Evolutionary conservation across 2,888 invertebrate species (phyloP).

Genomic region (Drosophila rubida): DNA sequence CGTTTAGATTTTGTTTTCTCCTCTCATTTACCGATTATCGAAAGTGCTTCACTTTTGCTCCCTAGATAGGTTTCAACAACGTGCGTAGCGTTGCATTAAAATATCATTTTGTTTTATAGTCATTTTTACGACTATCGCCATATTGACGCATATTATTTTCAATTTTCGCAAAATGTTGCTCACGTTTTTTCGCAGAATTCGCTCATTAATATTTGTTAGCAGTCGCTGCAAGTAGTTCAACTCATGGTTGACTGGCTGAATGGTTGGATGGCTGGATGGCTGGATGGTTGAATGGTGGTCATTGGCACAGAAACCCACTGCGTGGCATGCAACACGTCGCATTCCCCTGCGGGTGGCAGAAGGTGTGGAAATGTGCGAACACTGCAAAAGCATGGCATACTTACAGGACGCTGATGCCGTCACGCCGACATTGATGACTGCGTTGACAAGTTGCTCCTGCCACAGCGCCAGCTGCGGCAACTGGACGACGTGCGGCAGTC

Average conservation of each 20-base stretch:
- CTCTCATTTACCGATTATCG: not conserved
- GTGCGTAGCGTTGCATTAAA: constrained; percentile 8
- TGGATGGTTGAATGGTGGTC: constrained; percentile 42
- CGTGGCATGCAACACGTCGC: constrained; percentile 55
- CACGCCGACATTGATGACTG: constrained; percentile 76
- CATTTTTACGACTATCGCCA: constrained; percentile 34
- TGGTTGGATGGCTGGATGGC: constrained; percentile 14
- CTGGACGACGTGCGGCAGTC: constrained; percentile 59
- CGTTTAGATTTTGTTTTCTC: not conserved
- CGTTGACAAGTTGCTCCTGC: constrained; percentile 70
- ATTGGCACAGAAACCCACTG: constrained; percentile 55
- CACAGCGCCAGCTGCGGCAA: constrained; percentile 17
- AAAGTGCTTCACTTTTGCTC: not conserved
- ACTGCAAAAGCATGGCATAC: constrained; percentile 66
- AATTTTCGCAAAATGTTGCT: constrained; percentile 71
- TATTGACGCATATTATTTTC: constrained; percentile 59
- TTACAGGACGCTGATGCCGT: constrained; percentile 62
- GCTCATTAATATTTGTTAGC: constrained; percentile 82
- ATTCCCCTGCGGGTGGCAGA: constrained; percentile 8
- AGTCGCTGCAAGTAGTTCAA: constrained; percentile 37
- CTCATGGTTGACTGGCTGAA: not conserved
- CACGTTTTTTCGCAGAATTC: constrained; percentile 75
- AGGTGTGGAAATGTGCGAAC: constrained; percentile 56
- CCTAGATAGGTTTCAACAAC: not conserved
- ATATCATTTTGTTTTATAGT: constrained; percentile 21